A percentile compares a stretch with the other conserved stretches of the same genome.
Evolutionary conservation across 2,888 invertebrate species (phyloP).

Genomic region (Apamea crenata): DNA sequence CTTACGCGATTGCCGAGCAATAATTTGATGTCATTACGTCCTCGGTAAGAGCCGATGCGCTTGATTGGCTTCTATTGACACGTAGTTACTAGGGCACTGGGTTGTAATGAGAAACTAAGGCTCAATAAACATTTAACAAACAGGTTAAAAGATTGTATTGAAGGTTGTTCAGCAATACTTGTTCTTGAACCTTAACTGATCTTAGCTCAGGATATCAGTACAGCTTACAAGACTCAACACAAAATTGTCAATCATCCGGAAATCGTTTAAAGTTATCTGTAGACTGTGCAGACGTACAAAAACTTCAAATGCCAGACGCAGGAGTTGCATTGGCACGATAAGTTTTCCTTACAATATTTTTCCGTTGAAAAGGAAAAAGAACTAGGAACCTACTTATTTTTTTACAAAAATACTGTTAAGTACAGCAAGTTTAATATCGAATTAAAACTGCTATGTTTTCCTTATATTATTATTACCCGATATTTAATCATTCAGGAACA

Average conservation of each 20-base stretch:
- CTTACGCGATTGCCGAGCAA: conserved; percentile 19
- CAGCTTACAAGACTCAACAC: conserved; percentile 2
- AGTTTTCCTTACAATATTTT: conserved; percentile 35
- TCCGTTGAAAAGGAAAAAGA: conserved; percentile 6
- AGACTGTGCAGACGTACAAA: conserved; percentile 17
- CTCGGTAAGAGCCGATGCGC: conserved; percentile 63
- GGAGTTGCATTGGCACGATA: conserved; percentile 28
- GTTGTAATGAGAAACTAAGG: conserved; percentile 55
- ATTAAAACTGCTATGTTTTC: conserved; percentile 25
- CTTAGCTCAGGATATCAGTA: conserved; percentile 8
- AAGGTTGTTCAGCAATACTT: background rate
- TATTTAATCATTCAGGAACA: conserved; percentile 9
- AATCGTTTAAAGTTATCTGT: conserved; percentile 57
- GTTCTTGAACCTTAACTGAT: conserved; percentile 1
- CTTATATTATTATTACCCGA: conserved; percentile 6
- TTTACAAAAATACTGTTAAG: background rate
- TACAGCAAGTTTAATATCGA: background rate
- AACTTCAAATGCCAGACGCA: conserved; percentile 47
- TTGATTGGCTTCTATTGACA: conserved; percentile 74
- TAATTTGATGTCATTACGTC: conserved; percentile 65
- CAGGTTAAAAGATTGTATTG: conserved; percentile 16
- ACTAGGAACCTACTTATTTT: background rate
- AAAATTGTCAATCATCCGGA: conserved; percentile 51
- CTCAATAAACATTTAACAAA: conserved; percentile 22
- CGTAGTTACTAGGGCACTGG: conserved; percentile 69